phyloP scores from a whole-genome alignment of 2,797 vertebrate genomes.

The Dicrostonyx torquatus region DNA sequence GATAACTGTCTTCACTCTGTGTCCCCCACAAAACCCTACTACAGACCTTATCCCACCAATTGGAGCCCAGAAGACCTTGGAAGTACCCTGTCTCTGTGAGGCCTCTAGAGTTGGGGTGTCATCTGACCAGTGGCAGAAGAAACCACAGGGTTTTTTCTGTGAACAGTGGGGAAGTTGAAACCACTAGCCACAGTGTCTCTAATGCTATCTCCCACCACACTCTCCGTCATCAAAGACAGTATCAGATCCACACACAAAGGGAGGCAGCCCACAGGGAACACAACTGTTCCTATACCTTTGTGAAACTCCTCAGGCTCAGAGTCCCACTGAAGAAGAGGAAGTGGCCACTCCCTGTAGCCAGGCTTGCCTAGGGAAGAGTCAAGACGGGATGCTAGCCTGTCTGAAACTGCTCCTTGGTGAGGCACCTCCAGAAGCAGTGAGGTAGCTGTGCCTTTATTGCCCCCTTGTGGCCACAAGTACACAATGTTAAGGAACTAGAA shows the following conservation, averaged over 20 bases:
- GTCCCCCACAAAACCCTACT: neutral
- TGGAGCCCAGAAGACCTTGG: neutral
- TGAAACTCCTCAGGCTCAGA: neutral
- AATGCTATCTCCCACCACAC: neutral
- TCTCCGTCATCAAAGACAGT: neutral
- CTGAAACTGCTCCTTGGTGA: neutral
- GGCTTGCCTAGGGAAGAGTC: too few relatives aligned
- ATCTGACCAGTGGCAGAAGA: neutral
- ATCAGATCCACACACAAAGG: neutral
- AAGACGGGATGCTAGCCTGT: neutral
- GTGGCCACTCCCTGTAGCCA: neutral
- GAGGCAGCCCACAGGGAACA: neutral
- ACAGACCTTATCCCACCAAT: neutral
- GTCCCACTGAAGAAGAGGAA: neutral
- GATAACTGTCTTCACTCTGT: neutral
- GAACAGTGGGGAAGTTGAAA: neutral
- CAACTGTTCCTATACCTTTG: neutral
- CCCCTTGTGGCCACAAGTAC: slow-evolving; percentile 40
- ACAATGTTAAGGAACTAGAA: neutral
- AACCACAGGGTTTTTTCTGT: neutral
- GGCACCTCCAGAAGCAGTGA: neutral
- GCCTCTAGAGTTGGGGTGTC: neutral
- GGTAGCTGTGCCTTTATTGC: neutral
- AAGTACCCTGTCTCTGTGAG: too few relatives aligned
- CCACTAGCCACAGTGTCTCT: neutral